A percentile compares a stretch with the other conserved stretches of the same genome.
Conservation (phyloP, 2,888 invertebrate genomes). For the Bellardia pandia region DNA sequence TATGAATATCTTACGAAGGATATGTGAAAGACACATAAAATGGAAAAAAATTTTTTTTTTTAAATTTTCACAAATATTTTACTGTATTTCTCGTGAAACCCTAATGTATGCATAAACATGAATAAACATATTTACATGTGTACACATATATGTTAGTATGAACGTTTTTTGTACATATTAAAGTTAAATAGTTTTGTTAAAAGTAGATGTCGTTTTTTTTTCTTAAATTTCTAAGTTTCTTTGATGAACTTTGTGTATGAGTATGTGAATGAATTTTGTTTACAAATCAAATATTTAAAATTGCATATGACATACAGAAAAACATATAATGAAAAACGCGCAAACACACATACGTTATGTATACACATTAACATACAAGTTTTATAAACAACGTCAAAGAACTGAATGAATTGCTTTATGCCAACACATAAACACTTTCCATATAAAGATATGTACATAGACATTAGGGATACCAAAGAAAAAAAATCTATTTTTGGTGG, state of each 20-base stretch:
- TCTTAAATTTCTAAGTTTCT: slow-evolving; percentile 24
- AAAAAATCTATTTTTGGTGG: too few relatives aligned
- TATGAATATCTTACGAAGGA: too few relatives aligned
- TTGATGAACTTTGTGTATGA: slow-evolving; percentile 44
- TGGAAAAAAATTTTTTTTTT: too few relatives aligned
- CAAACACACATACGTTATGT: neutral
- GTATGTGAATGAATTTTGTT: slow-evolving; percentile 44
- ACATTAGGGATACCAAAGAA: too few relatives aligned
- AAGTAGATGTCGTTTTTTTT: neutral
- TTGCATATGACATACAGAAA: slow-evolving; percentile 32
- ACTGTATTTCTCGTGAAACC: too few relatives aligned
- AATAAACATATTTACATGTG: neutral
- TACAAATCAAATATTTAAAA: slow-evolving; percentile 56
- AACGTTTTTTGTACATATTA: neutral
- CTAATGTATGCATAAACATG: too few relatives aligned
- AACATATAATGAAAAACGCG: neutral
- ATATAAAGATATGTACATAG: neutral
- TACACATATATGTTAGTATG: neutral
- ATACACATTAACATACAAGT: slow-evolving; percentile 24
- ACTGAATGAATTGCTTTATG: slow-evolving; percentile 34
- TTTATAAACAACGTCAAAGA: slow-evolving; percentile 51
- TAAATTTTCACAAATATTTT: too few relatives aligned
- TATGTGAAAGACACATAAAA: too few relatives aligned
- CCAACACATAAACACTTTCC: neutral
- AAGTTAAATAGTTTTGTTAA: slow-evolving; percentile 30